Percentiles rank a stretch among this genome's conserved stretches.
These are phyloP conservation scores for Psilopogon haemacephalus DNA, from an alignment of 2,113 vertebrate species.

Conservation along the genomic window DNA sequence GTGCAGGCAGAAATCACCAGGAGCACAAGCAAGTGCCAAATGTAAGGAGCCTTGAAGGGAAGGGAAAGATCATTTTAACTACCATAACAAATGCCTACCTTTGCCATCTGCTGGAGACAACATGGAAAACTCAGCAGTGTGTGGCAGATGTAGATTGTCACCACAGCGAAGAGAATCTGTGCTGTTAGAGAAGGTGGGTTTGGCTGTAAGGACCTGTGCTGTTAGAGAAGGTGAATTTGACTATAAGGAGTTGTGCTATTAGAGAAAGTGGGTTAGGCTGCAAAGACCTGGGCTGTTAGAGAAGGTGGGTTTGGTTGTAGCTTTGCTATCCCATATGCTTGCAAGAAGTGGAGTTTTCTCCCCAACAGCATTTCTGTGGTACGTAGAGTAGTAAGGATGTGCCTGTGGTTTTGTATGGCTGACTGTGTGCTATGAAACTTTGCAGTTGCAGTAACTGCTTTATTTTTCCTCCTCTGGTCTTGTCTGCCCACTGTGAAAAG, in stretches of 20 bases:
- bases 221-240: too few species aligned
- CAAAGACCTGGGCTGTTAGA: too few species aligned
- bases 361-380: background rate
- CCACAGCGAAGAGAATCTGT: background rate
- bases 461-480: background rate
- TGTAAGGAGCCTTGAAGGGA: background rate
- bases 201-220: too few species aligned
- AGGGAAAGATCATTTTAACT: background rate
- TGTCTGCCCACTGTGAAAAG: background rate
- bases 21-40: background rate
- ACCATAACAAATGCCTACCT: background rate
- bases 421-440: background rate
- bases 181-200: background rate
- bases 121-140: background rate
- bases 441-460: background rate
- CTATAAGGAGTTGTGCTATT: too few species aligned
- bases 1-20: background rate
- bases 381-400: background rate
- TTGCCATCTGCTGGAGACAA: slow-evolving; percentile 8
- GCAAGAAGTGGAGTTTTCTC: background rate
- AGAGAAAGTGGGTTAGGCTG: too few species aligned
- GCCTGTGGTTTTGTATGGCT: background rate
- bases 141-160: background rate
- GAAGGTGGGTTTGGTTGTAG: background rate
- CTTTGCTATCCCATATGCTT: background rate